Evolutionary conservation across 2,113 vertebrate species (phyloP), one percentile per base, ranked within the genome.

Genomic region (Nannospalax galili): DNA sequence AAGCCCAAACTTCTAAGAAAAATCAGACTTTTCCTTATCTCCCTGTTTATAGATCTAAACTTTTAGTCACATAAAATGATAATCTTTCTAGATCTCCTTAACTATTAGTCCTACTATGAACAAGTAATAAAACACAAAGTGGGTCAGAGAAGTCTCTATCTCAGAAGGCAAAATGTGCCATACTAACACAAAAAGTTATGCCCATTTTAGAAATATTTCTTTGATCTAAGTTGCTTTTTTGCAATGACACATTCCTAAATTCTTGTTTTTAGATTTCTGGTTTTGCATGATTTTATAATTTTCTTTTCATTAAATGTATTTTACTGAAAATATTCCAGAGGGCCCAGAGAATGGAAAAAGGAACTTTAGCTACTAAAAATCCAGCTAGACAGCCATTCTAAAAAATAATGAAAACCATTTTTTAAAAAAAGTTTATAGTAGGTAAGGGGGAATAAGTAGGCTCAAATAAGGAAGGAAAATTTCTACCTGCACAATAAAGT

Each of bases 251-350:
- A 69, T 92, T 75, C 28, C 48, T 73, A 65, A 96, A 84, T 67
- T 92, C 56, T 58, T 17, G 72, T 88, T 84, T 82, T 73, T 88
- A 67, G 60, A 80, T 73, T 95, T 60, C 11, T 67, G 2, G 32
- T 93, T 92, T 80, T 93, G 48, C 32, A 82, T 30, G 10, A 88
- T 69, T 92, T 1, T 52, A 52, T 62, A 94, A 45, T 62, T 52
- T 95, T 95, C 10, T 92, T 85, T 93, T 90, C 64, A 56, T 60
- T 95, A 62, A 89, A 70, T 65, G 5, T 32, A 58, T 91, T 92
- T 94, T 90, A 74, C 77, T 95, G 37, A 94, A 96, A 93, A 87
- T 20, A 48, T 19, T 90, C 5, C 72, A 77, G 77, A 95, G 10
- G 56, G 1, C 40, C 89, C 89, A 56, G 1, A 48, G 42, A 92